Percentiles rank a stretch among this genome's conserved stretches.
phyloP scores from a whole-genome alignment of 2,113 vertebrate species.

The Odobenus rosmarus region DNA sequence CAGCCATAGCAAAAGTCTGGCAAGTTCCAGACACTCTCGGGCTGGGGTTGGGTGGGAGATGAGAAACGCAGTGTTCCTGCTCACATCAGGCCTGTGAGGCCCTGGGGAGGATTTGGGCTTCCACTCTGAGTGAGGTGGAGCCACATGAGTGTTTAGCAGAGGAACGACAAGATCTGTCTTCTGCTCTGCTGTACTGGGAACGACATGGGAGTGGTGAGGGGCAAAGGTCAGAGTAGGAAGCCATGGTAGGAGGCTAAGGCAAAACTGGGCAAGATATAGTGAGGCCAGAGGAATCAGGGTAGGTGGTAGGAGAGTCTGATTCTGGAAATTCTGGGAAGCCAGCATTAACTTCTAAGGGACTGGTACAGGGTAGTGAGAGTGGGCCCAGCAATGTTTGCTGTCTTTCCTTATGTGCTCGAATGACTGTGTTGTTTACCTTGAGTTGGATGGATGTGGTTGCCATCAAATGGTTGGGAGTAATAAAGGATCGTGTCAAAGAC shows the following conservation, averaged over 20 bases:
- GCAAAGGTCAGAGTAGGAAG: background rate
- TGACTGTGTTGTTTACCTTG: background rate
- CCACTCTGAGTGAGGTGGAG: background rate
- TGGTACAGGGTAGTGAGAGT: background rate
- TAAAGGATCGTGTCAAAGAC: background rate
- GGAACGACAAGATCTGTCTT: background rate
- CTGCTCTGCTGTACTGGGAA: background rate
- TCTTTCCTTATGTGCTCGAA: background rate
- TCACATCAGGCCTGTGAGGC: background rate
- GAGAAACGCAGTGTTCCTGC: background rate
- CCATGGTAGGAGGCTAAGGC: background rate
- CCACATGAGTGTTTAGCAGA: background rate
- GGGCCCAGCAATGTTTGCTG: background rate
- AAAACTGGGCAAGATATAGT: background rate
- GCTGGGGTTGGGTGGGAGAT: background rate
- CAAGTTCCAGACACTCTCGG: background rate
- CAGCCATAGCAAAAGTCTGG: background rate
- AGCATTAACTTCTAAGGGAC: background rate
- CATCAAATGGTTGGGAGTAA: background rate
- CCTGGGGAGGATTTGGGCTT: background rate
- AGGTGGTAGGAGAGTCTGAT: background rate
- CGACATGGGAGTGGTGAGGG: background rate
- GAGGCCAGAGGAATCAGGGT: background rate
- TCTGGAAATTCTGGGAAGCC: background rate
- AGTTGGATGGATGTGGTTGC: background rate